Evolutionary conservation across 2,797 vertebrate genomes (phyloP).

Genomic region (Lepus oiostolus): DNA sequence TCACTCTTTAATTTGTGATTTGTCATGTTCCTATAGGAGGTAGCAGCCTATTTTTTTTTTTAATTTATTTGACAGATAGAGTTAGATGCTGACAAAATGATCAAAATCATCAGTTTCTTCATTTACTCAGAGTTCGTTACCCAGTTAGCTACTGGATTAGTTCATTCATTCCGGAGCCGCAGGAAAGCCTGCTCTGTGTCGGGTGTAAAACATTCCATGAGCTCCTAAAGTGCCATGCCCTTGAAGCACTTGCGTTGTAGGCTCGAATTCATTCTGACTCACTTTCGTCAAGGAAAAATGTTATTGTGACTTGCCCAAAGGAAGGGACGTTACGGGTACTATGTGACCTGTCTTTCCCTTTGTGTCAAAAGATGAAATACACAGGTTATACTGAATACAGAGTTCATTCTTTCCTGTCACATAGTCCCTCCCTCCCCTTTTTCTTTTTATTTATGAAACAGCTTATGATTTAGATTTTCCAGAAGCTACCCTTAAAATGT

Average conservation of each 20-base stretch:
- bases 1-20: not conserved
- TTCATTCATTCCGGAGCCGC: not conserved
- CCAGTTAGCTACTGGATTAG: not conserved
- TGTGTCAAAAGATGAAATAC: not conserved
- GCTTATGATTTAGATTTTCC: slow-evolving; percentile 14
- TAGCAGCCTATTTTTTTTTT: not conserved
- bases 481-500: slow-evolving; percentile 30
- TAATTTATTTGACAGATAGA: not conserved
- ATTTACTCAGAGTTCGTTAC: not conserved
- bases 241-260: not conserved
- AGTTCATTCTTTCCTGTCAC: not conserved
- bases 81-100: not conserved
- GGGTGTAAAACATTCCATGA: not conserved
- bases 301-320: not conserved
- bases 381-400: not conserved
- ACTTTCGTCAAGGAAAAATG: not conserved
- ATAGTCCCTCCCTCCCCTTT: not conserved
- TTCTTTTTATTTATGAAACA: not conserved
- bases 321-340: not conserved
- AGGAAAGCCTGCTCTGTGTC: not conserved
- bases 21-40: not conserved
- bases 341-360: not conserved
- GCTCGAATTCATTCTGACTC: not conserved
- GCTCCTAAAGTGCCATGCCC: not conserved
- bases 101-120: not conserved